Conservation (phyloP, 2,113 vertebrate genomes). For the Megatriorchis doriae region DNA sequence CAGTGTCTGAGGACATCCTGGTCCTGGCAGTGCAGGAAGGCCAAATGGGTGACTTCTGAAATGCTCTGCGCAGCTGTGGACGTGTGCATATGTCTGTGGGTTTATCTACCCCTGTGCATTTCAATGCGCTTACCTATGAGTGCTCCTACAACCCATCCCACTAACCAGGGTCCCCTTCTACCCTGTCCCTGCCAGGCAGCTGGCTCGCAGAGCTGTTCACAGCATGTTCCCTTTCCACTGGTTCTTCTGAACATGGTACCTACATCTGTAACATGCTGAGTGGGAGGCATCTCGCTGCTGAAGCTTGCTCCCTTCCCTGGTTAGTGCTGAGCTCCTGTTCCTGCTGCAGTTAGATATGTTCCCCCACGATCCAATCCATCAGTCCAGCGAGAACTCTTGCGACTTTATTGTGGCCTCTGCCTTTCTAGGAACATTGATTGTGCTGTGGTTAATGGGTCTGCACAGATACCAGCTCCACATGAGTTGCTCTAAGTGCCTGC, state of each 20-base stretch:
- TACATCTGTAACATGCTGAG: background rate
- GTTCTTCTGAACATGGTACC: background rate
- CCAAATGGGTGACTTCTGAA: background rate
- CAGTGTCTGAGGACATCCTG: background rate
- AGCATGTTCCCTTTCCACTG: background rate
- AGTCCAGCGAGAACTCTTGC: rapidly evolving
- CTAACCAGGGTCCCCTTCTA: background rate
- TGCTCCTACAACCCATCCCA: background rate
- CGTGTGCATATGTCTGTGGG: rapidly evolving
- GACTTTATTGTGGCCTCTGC: background rate
- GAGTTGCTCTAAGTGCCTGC: background rate
- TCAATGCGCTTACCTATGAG: background rate
- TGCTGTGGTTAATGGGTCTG: background rate
- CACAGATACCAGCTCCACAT: background rate
- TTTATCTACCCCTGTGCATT: background rate
- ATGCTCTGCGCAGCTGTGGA: background rate
- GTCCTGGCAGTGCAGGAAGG: background rate
- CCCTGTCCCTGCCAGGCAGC: background rate
- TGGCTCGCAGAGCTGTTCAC: background rate
- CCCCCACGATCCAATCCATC: rapidly evolving
- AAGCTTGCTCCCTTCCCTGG: background rate
- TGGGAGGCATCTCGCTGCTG: background rate
- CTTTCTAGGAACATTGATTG: background rate
- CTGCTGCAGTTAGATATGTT: background rate
- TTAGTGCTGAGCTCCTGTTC: background rate